A percentile compares a stretch with the other conserved stretches of the same genome.
phyloP scores from a whole-genome alignment of 2,797 vertebrate species.

The Xenentodon cancila region DNA sequence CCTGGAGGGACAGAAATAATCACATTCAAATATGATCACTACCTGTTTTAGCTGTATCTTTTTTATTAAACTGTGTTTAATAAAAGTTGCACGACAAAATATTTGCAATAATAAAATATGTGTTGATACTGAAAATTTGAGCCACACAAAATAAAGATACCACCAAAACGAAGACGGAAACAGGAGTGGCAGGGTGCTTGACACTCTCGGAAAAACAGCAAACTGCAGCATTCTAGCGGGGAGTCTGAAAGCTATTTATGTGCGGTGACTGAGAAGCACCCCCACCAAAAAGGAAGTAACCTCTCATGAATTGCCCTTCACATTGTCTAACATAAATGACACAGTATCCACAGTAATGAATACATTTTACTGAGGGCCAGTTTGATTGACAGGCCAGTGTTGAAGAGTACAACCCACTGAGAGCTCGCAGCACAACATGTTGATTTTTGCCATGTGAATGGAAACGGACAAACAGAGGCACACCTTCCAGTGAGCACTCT shows the following conservation, averaged over 20 bases:
- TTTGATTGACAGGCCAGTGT: constrained; percentile 50
- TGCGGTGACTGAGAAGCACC: constrained; percentile 31
- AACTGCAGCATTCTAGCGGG: constrained; percentile 17
- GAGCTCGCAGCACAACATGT: constrained; percentile 36
- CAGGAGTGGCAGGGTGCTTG: constrained; percentile 10
- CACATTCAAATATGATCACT: not conserved
- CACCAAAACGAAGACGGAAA: not conserved
- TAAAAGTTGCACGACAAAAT: too few species aligned
- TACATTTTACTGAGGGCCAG: constrained; percentile 53
- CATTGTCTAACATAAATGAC: constrained; percentile 58
- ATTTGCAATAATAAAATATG: not conserved
- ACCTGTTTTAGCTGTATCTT: not conserved
- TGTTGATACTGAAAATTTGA: not conserved
- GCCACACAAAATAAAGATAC: not conserved
- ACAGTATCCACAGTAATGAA: constrained; percentile 63
- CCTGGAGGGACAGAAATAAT: constrained; percentile 77
- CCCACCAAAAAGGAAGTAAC: constrained; percentile 52
- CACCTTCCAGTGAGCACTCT: constrained; percentile 53
- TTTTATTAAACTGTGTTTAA: not conserved
- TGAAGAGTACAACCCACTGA: constrained; percentile 28
- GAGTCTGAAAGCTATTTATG: constrained; percentile 57
- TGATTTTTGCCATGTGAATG: constrained; percentile 46
- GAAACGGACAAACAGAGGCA: constrained; percentile 29
- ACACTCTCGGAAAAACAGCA: constrained; percentile 38
- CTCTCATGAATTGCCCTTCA: constrained; percentile 52